These are phyloP conservation scores for Drosophila fungiperda DNA, from an alignment of 2,888 invertebrate species.

Conservation along the genomic window DNA sequence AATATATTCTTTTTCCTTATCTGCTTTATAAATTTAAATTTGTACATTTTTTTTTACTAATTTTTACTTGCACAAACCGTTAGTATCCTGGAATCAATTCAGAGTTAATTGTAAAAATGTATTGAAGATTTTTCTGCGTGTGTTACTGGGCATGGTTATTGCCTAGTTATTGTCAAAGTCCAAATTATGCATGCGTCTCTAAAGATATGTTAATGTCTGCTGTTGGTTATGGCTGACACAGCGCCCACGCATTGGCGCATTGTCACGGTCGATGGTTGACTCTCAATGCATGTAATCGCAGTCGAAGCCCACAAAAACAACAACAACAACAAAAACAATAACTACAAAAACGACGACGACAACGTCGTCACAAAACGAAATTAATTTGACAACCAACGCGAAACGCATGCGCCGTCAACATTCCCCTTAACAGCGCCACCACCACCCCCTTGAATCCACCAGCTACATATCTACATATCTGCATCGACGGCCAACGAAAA, in stretches of 20 bases:
- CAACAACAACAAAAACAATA: conserved; percentile 10
- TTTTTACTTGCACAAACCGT: no score
- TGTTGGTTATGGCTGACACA: conserved; percentile 63
- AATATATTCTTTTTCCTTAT: neutral
- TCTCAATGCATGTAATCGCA: conserved; percentile 35
- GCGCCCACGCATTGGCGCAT: conserved; percentile 73
- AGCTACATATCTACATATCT: conserved; percentile 7
- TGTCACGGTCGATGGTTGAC: conserved; percentile 54
- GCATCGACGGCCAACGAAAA: conserved; percentile 31
- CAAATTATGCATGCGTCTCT: conserved; percentile 77
- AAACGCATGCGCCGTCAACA: conserved; percentile 76
- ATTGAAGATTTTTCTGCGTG: neutral
- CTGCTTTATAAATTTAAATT: neutral
- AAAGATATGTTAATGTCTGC: conserved; percentile 70
- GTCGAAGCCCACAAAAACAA: conserved; percentile 20
- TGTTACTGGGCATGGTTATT: neutral
- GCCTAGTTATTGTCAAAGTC: conserved; percentile 66
- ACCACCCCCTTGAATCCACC: neutral
- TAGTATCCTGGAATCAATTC: no score
- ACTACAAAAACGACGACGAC: conserved; percentile 36
- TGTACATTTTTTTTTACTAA: neutral
- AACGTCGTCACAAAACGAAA: conserved; percentile 70
- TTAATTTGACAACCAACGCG: conserved; percentile 80
- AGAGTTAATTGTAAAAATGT: neutral
- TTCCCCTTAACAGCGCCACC: conserved; percentile 19